Conservation (phyloP, 2,113 vertebrate genomes). For the Dermatemys mawii region DNA sequence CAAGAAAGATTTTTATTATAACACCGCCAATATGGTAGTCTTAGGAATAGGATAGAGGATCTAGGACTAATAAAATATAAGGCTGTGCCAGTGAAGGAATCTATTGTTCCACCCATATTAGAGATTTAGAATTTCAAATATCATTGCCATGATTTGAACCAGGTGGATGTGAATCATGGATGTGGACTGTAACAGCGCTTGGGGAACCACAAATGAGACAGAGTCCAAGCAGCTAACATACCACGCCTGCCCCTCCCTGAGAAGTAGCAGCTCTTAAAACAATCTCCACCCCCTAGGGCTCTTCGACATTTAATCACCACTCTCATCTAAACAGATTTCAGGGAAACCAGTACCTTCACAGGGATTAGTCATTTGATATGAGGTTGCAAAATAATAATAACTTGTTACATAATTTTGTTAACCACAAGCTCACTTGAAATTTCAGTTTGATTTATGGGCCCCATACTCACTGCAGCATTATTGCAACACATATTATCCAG, state of each 20-base stretch:
- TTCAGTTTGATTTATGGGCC: background rate
- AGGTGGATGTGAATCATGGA: background rate
- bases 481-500: background rate
- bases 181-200: background rate
- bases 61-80: background rate
- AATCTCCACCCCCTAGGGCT: background rate
- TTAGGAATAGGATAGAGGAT: background rate
- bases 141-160: background rate
- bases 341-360: background rate
- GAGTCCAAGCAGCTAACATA: background rate
- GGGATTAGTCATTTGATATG: background rate
- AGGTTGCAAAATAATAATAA: background rate
- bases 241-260: background rate
- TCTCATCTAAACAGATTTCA: background rate
- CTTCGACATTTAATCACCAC: background rate
- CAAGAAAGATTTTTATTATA: background rate
- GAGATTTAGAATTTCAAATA: constrained; percentile 40
- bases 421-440: background rate
- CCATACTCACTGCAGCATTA: background rate
- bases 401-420: background rate
- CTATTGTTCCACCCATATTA: constrained; percentile 20
- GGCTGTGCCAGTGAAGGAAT: background rate
- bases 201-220: background rate
- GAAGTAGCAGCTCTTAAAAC: background rate
- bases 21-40: background rate